These are phyloP conservation scores for Mactra quadrangularis DNA, from an alignment of 1,140 invertebrate genomes.

Conservation along the genomic window DNA sequence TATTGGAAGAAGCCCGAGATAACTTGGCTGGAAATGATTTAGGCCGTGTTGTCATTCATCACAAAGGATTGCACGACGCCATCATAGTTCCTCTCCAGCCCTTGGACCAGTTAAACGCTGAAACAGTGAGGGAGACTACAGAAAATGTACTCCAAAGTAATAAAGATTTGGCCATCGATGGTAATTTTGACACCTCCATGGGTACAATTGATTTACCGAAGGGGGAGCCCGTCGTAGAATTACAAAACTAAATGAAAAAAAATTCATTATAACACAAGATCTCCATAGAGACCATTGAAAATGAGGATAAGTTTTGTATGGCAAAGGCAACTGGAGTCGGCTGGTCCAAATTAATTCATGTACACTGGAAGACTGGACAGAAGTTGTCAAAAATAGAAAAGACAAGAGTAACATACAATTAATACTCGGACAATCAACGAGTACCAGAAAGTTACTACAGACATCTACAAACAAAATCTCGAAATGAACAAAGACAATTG, in stretches of 20 bases:
- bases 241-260: background rate
- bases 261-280: conserved; percentile 26
- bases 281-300: conserved; percentile 43
- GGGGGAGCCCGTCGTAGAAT: background rate
- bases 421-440: conserved; percentile 8
- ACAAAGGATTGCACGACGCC: conserved; percentile 13
- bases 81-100: conserved; percentile 18
- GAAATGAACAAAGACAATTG: conserved; percentile 4
- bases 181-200: background rate
- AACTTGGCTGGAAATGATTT: conserved; percentile 18
- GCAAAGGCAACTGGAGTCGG: conserved; percentile 15
- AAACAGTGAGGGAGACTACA: background rate
- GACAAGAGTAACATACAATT: conserved; percentile 24
- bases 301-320: conserved; percentile 42
- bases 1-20: conserved; percentile 9
- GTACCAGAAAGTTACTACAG: conserved; percentile 1
- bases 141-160: conserved; percentile 41
- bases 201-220: conserved; percentile 24
- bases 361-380: conserved; percentile 2
- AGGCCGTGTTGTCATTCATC: background rate
- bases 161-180: conserved; percentile 21
- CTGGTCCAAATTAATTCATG: background rate
- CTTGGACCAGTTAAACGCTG: conserved; percentile 14
- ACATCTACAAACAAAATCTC: background rate
- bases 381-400: conserved; percentile 1